A percentile compares a stretch with the other conserved stretches of the same genome.
phyloP scores from a whole-genome alignment of 2,888 invertebrate genomes.

The Ophion costatus region DNA sequence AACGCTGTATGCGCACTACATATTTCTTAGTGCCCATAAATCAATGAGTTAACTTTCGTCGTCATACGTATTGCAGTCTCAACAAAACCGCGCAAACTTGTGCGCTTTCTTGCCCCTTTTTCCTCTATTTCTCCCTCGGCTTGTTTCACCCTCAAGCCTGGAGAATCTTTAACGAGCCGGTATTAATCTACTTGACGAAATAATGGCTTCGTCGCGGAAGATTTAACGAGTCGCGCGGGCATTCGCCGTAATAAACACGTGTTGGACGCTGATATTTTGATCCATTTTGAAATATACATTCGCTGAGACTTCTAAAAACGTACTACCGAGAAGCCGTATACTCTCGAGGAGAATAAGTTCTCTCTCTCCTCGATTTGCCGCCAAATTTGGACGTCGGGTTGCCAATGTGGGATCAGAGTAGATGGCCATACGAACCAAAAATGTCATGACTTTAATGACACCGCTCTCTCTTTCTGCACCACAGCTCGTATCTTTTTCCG shows the following conservation, averaged over 20 bases:
- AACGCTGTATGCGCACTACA: constrained; percentile 4
- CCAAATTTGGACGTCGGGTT: too few species aligned
- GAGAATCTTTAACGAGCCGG: constrained; percentile 53
- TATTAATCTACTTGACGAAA: constrained; percentile 64
- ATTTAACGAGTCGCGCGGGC: constrained; percentile 41
- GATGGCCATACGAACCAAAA: too few species aligned
- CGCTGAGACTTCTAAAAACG: constrained; percentile 32
- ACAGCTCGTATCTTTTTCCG: too few species aligned
- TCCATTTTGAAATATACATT: constrained; percentile 28
- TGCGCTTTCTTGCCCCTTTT: constrained; percentile 14
- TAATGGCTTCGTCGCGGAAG: constrained; percentile 57
- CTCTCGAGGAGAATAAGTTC: constrained; percentile 7
- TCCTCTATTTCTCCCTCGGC: not conserved
- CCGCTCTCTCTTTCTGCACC: too few species aligned
- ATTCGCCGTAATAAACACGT: constrained; percentile 44
- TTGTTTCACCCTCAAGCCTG: constrained; percentile 23
- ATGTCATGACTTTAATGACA: too few species aligned
- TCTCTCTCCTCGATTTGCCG: too few species aligned
- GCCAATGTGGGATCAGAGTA: too few species aligned
- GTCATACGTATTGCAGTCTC: constrained; percentile 27
- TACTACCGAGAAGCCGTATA: constrained; percentile 18
- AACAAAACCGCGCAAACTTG: constrained; percentile 10
- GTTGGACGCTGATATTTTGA: constrained; percentile 39
- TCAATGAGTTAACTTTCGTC: constrained; percentile 30
- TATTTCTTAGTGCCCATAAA: constrained; percentile 1